phyloP scores from a whole-genome alignment of 2,113 vertebrate genomes.

The Oxyruncus cristatus region DNA sequence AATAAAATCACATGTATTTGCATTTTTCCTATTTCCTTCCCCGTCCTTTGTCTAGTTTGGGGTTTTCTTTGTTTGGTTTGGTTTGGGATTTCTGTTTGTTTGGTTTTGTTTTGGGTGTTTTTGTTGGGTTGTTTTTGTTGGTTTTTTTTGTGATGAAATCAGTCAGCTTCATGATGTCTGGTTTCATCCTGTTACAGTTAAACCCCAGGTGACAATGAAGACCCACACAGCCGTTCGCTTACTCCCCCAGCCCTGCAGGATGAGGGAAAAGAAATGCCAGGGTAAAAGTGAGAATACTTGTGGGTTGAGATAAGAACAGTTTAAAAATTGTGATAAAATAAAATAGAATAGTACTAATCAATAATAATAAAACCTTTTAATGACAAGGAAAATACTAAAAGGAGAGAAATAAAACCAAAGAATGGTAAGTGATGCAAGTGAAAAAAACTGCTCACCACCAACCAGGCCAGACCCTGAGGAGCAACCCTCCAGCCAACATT shows the following conservation, averaged over 20 bases:
- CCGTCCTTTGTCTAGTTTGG: background rate
- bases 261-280: background rate
- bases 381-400: background rate
- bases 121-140: background rate
- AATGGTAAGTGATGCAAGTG: background rate
- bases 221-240: background rate
- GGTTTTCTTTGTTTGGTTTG: background rate
- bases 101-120: background rate
- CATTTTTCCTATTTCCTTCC: background rate
- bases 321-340: background rate
- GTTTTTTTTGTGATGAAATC: background rate
- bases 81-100: background rate
- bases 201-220: background rate
- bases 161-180: background rate
- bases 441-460: background rate
- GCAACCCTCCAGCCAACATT: background rate
- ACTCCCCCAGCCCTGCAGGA: too few relatives aligned
- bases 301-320: background rate
- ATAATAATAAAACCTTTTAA: background rate
- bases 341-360: background rate
- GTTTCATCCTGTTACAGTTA: fast-evolving
- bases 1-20: background rate
- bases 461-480: fast-evolving
- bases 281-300: background rate
- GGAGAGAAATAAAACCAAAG: background rate